Percentiles rank a stretch among this genome's conserved stretches.
phyloP scores from a whole-genome alignment of 2,888 invertebrate genomes.

The Epinotia brunnichana region DNA sequence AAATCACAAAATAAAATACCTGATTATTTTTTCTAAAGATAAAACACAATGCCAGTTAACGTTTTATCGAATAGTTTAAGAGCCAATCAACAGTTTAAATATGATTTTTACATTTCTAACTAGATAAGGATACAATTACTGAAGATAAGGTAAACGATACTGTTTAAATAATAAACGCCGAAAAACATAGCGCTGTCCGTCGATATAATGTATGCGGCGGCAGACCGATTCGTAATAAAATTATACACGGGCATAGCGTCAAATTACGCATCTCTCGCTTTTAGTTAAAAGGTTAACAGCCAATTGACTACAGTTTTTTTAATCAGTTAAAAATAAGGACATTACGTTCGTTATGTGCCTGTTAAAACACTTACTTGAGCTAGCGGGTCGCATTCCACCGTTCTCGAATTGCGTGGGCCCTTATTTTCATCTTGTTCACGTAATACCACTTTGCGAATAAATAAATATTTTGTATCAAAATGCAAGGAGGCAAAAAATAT shows the following conservation, averaged over 20 bases:
- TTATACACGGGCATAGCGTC: conserved; percentile 81
- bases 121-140: conserved; percentile 78
- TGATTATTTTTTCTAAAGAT: conserved; percentile 36
- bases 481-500: conserved; percentile 82
- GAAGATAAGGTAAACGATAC: conserved; percentile 71
- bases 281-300: conserved; percentile 84
- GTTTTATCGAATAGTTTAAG: conserved; percentile 73
- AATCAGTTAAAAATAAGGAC: conserved; percentile 83
- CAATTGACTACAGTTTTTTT: conserved; percentile 84
- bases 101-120: conserved; percentile 68
- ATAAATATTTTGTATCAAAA: conserved; percentile 84
- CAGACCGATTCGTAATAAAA: conserved; percentile 80
- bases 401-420: conserved; percentile 80
- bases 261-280: conserved; percentile 83
- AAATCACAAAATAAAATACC: conserved; percentile 42
- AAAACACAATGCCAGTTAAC: conserved; percentile 50
- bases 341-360: conserved; percentile 61
- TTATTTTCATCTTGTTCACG: conserved; percentile 84
- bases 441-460: conserved; percentile 82
- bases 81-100: conserved; percentile 80
- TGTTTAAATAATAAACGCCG: conserved; percentile 57
- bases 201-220: conserved; percentile 71
- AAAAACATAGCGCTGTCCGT: conserved; percentile 44
- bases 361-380: conserved; percentile 73
- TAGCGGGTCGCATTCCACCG: conserved; percentile 82